Conservation (phyloP, 2,888 invertebrate species). For the Diogma glabrata region DNA sequence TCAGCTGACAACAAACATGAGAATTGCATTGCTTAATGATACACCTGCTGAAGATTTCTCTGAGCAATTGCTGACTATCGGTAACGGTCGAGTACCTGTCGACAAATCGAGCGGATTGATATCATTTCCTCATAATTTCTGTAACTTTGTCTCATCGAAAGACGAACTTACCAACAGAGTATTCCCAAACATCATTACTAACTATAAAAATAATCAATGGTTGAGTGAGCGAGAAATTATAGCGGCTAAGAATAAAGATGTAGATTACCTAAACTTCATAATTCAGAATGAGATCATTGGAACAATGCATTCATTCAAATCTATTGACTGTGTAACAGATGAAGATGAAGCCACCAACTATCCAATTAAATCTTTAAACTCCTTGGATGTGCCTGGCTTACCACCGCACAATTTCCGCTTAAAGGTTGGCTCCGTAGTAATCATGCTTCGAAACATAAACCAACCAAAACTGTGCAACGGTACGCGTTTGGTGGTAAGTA, state of each 20-base stretch:
- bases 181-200: too few species aligned
- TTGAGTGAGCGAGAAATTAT: neutral
- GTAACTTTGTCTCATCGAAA: too few species aligned
- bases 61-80: neutral
- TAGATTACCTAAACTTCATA: neutral
- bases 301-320: neutral
- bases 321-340: neutral
- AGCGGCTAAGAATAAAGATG: neutral
- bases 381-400: neutral
- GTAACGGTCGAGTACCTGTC: neutral
- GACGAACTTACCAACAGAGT: too few species aligned
- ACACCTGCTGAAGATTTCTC: too few species aligned
- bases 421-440: too few species aligned
- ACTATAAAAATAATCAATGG: neutral
- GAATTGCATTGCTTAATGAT: too few species aligned
- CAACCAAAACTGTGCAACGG: too few species aligned
- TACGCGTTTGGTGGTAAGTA: too few species aligned
- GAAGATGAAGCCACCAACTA: neutral
- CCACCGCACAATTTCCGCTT: neutral
- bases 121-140: too few species aligned
- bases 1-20: too few species aligned
- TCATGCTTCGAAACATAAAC: too few species aligned
- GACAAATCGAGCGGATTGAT: neutral
- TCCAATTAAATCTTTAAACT: neutral
- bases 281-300: neutral